Evolutionary conservation across 2,113 vertebrate species (phyloP), one percentile per base, ranked within the genome.

Genomic region (Zosterops hypoxanthus): DNA sequence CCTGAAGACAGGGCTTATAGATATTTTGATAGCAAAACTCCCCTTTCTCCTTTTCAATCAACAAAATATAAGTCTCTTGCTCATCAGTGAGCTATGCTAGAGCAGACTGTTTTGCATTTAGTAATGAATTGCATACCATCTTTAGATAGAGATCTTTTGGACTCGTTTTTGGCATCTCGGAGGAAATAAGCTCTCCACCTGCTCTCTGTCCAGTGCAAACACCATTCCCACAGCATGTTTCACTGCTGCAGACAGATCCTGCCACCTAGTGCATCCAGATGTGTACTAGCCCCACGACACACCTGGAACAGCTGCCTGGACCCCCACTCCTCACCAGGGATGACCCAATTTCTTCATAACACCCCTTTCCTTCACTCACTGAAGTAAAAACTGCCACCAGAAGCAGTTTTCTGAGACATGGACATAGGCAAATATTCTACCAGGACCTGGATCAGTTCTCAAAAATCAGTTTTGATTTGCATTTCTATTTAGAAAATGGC

Each of bases 241-340:
- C 56, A 4, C 73, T 90, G 64, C 56, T 41, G 15, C 29, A 22
- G 87, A 92, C 92, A 95, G 61, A 96, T 82, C 55, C 93, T 94
- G 95, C 96, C 97, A 97, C 87, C 97, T 97, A 92, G 95, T 87
- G 97, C 86, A 92, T 87, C 87, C 82, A 95, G 79, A 88, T 71
- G 73, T 79, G 94, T 82, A 94, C 52, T 95, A 82, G 86, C 41
- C 57, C 64, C 25, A 64, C 0, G 0, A 46, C 42, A 79, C 47
- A 78, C 57, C 57, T 60, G 2, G 29, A 87, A 73, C 21, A 78
- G 56, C 28, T 81, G 70, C 31, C 24, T 2, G 1, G 49, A 86
- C 9, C 39, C 52, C 31, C 9, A 23, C 33, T 69, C 61, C 65
- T 75, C 65, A 79, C 19, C 41, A 47, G 17, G 8, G 18, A 68